These are phyloP conservation scores for Austrolebias charrua DNA, from an alignment of 2,797 vertebrate genomes.

Conservation along the genomic window DNA sequence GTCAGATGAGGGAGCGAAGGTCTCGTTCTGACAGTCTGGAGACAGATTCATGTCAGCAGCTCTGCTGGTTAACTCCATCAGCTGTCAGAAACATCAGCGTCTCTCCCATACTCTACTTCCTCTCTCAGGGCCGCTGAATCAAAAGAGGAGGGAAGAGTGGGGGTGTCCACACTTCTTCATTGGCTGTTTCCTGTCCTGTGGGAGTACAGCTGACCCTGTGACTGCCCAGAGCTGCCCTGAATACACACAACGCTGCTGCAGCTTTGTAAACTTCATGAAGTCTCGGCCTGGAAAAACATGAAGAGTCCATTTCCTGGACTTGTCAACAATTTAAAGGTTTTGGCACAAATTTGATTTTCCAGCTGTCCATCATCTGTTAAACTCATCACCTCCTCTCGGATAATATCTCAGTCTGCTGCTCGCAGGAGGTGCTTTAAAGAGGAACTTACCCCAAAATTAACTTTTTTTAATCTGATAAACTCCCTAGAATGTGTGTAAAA, in stretches of 20 bases:
- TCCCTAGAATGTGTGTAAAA: too few relatives aligned
- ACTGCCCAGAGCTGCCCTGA: slow-evolving; percentile 14
- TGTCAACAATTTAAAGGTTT: slow-evolving; percentile 10
- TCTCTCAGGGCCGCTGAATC: slow-evolving; percentile 54
- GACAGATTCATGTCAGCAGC: slow-evolving; percentile 62
- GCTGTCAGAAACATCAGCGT: slow-evolving; percentile 48
- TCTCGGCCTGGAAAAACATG: slow-evolving; percentile 1
- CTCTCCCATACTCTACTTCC: slow-evolving; percentile 61
- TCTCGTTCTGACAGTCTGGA: slow-evolving; percentile 61
- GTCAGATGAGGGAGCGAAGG: slow-evolving; percentile 40
- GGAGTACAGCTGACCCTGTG: slow-evolving; percentile 55
- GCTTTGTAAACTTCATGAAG: slow-evolving; percentile 11
- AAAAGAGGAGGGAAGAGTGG: not conserved
- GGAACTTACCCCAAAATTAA: too few relatives aligned
- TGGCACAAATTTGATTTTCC: slow-evolving; percentile 30
- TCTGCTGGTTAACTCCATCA: slow-evolving; percentile 42
- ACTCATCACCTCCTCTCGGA: slow-evolving; percentile 15
- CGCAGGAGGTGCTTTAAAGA: slow-evolving; percentile 11
- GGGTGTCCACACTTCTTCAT: slow-evolving; percentile 44
- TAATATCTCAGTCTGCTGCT: slow-evolving; percentile 14
- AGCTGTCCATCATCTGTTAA: slow-evolving; percentile 20
- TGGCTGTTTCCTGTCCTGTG: slow-evolving; percentile 68
- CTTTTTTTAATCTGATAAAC: too few relatives aligned
- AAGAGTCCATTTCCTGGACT: slow-evolving; percentile 30
- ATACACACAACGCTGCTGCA: slow-evolving; percentile 4